Evolutionary conservation across 2,797 vertebrate genomes (phyloP), one percentile per base, ranked within the genome.

Genomic region (Epinephelus malabaricus): DNA sequence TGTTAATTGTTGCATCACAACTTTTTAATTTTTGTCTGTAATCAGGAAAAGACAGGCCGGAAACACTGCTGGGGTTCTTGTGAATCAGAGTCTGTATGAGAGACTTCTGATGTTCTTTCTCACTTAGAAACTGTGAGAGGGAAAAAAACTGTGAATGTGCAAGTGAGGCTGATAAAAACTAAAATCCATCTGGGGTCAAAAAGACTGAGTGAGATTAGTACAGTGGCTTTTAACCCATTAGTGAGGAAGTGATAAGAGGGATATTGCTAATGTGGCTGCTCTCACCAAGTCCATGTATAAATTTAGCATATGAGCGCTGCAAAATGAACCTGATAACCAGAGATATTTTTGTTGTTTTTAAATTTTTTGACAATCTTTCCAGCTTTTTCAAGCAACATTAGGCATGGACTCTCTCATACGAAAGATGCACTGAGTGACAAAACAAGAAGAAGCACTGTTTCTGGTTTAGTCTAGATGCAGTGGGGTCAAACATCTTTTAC

Each of bases 71-170:
- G 46, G 17, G 17, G 68, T 66, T 82, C 65, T 73, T 84, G 69
- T 77, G 78, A 83, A 79, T 70, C 58, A 55, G 50, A 70, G 64
- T 46, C 21, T 75, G 60, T 6, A 30, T 23, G 47, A 62, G n/a
- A 65, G 73, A 71, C 63, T 38, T 76, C 55, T 58, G 63, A 83
- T 72, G 84, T 81, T 76, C 85, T 76, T 81, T 81, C 78, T 79
- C 81, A 69, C 83, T 68, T 79, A 55, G 49, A 73, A 76, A 51
- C 69, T 78, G 69, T 43, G 69, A 79, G 34, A 79, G 34, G 74
- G 56, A 68, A 70, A 69, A 65, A 27, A 51, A 69, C 76, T 73
- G 76, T 79, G 76, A 72, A 62, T 53, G 64, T 71, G 43, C 54
- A 74, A 50, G 72, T 21, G 68, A 11, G 51, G 58, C 65, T 13